Evolutionary conservation across 2,888 invertebrate species (phyloP).

Genomic region (Drosophila algonquin): DNA sequence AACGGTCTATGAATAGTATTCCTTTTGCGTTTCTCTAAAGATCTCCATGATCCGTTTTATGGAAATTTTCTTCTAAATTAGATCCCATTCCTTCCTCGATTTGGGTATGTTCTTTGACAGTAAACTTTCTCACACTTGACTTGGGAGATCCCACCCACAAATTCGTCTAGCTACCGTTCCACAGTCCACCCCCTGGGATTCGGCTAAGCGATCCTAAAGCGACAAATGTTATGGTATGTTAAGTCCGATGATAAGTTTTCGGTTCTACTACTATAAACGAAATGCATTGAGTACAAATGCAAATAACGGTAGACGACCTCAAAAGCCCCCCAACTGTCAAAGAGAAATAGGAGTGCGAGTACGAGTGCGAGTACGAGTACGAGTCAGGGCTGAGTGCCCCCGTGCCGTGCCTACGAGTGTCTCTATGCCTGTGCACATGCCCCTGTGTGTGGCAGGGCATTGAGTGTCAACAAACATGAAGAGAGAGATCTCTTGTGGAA

Average conservation of each 20-base stretch:
- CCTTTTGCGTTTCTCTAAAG: too few relatives aligned
- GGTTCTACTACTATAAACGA: slow-evolving; percentile 43
- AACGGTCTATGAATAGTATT: too few relatives aligned
- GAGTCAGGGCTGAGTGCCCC: slow-evolving; percentile 47
- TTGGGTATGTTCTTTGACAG: not conserved
- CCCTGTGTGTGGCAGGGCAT: slow-evolving; percentile 26
- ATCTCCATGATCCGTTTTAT: not conserved
- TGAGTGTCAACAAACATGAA: slow-evolving; percentile 70
- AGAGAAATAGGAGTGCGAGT: slow-evolving; percentile 6
- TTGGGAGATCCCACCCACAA: slow-evolving; percentile 2
- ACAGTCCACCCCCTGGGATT: slow-evolving; percentile 4
- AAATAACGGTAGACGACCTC: slow-evolving; percentile 68
- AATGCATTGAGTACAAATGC: slow-evolving; percentile 74
- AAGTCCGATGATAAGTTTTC: slow-evolving; percentile 55
- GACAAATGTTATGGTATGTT: slow-evolving; percentile 64
- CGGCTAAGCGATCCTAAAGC: slow-evolving; percentile 14
- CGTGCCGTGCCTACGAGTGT: not conserved
- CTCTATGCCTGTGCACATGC: not conserved
- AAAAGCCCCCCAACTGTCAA: slow-evolving; percentile 41
- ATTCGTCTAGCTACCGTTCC: slow-evolving; percentile 5
- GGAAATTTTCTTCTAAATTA: not conserved
- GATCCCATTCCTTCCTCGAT: not conserved
- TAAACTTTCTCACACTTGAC: slow-evolving; percentile 39
- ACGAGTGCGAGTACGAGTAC: slow-evolving; percentile 14
- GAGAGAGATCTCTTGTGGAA: slow-evolving; percentile 37